phyloP scores from a whole-genome alignment of 2,113 vertebrate genomes.

The Passer montanus region DNA sequence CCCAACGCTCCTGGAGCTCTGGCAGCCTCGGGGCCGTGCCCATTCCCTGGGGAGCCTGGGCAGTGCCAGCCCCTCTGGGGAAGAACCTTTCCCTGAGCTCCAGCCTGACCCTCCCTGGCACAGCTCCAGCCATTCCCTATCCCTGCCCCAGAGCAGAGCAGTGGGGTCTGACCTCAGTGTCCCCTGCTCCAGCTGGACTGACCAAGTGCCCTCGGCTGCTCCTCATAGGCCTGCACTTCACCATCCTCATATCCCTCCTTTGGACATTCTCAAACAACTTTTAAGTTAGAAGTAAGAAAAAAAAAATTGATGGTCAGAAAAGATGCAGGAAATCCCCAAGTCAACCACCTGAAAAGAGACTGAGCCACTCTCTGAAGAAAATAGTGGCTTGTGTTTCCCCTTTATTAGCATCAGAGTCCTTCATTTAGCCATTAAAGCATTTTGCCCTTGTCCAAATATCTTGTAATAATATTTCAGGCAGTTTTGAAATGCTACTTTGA shows the following conservation, averaged over 20 bases:
- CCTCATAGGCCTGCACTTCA: neutral
- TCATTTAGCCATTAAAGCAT: neutral
- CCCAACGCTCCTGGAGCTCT: neutral
- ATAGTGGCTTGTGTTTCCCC: neutral
- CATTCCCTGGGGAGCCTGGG: neutral
- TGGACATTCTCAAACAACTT: neutral
- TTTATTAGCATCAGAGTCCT: neutral
- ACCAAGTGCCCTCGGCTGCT: neutral
- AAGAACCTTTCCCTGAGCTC: accelerated
- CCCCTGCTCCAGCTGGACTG: neutral
- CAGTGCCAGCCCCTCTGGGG: neutral
- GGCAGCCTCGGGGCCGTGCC: neutral
- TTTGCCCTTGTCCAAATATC: neutral
- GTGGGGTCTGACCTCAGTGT: neutral
- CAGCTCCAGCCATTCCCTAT: neutral
- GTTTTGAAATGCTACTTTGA: neutral
- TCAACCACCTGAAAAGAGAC: neutral
- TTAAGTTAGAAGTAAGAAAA: neutral
- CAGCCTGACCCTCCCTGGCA: accelerated
- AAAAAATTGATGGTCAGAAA: neutral
- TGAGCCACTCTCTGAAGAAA: neutral
- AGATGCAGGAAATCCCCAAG: neutral
- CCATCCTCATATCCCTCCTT: neutral
- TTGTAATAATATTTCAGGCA: neutral
- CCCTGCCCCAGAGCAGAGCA: neutral